Conservation (phyloP, 1,140 invertebrate species). For the Scaptomyza hsui region DNA sequence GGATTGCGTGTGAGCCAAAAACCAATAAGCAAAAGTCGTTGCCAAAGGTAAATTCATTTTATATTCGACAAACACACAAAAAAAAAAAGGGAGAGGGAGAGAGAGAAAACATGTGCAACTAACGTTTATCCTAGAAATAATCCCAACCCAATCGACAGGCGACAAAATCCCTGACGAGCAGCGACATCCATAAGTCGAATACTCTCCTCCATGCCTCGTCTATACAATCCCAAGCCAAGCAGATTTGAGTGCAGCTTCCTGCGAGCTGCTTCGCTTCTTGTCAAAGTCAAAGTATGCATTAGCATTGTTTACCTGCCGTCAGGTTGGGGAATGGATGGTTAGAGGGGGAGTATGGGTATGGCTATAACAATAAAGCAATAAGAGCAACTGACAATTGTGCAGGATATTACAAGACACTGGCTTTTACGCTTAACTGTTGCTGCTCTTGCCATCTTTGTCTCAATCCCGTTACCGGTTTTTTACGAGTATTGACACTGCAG, state of each 20-base stretch:
- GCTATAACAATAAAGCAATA: slow-evolving; percentile 49
- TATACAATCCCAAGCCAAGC: neutral
- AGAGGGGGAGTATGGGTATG: slow-evolving; percentile 17
- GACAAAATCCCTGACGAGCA: slow-evolving; percentile 45
- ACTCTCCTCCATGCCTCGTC: neutral
- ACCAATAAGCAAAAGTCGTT: slow-evolving; percentile 73
- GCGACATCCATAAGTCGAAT: slow-evolving; percentile 55
- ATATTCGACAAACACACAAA: slow-evolving; percentile 54
- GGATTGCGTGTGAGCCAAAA: slow-evolving; percentile 36
- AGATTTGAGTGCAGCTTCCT: slow-evolving; percentile 24
- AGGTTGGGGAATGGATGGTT: neutral
- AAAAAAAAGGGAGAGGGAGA: slow-evolving; percentile 31
- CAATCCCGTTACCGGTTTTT: slow-evolving; percentile 7
- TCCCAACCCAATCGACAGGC: slow-evolving; percentile 17
- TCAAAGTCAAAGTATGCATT: slow-evolving; percentile 63
- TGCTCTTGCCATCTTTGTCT: neutral
- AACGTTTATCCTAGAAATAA: slow-evolving; percentile 58
- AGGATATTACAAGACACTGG: slow-evolving; percentile 61
- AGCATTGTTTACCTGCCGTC: slow-evolving; percentile 69
- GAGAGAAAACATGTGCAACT: slow-evolving; percentile 64
- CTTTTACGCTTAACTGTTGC: slow-evolving; percentile 35
- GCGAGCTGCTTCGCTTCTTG: slow-evolving; percentile 8
- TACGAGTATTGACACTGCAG: slow-evolving; percentile 29
- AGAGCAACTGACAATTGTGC: slow-evolving; percentile 61
- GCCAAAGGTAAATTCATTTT: slow-evolving; percentile 78